Base-by-base conservation (phyloP, 2,113 vertebrate genomes). In the Engraulis encrasicolus region DNA sequence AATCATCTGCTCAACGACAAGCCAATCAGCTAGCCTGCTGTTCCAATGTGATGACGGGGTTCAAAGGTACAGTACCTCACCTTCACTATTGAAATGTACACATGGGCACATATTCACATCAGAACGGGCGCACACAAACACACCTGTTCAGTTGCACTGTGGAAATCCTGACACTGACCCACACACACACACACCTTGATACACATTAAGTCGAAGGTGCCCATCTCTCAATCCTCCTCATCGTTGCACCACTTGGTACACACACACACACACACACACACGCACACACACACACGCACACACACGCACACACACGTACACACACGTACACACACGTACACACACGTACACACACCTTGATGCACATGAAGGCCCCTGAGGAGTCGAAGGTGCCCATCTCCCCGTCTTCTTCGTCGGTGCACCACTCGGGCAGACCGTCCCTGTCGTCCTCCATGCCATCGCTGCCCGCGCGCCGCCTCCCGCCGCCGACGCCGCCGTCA, bases 351-450 rank as follows among this genome's bases (percentile, higher is more conserved):
- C 48, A 14, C 80, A 96, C 95, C 95, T 96, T 96, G 50, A 96
- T 90, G 58, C 95, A 92, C 86, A 96, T 88, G 90, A 96, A 96
- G 61, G 95, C 95, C 78, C 95, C 95, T 0, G 95, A 95, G 9
- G 95, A 95, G 81, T 96, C 95, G 0, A 96, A 96, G 27, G 95
- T 96, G 74, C 95, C 95, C 95, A 96, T 95, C 82, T 96, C 95
- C 34, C 95, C 95, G 3, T 96, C 95, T 83, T 95, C 95, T 4
- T 96, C 95, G 0, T 96, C 95, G 40, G 94, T 90, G 86, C 95
- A 96, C 95, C 95, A 96, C 79, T 96, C 95, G 0, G 95, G 95
- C 78, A 96, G 93, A 3, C 94, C 94, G 4, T 96, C 95, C 80
- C 95, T 91, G 23, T 96, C 95, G 0, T 95, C 95, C 9, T 95